These are phyloP conservation scores for Erpetoichthys calabaricus DNA, from an alignment of 2,797 vertebrate genomes.

Conservation along the genomic window DNA sequence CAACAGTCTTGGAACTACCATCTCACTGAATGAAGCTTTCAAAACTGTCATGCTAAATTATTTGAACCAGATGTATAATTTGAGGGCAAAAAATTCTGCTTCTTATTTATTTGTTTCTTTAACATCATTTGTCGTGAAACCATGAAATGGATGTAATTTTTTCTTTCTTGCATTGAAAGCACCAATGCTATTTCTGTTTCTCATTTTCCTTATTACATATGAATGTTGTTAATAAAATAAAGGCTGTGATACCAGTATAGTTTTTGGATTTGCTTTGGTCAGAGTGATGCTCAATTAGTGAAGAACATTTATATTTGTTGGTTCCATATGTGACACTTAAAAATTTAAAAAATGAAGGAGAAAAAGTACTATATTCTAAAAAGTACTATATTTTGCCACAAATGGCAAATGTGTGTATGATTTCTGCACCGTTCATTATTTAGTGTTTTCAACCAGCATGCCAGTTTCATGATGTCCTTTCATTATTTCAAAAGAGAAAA, in stretches of 20 bases:
- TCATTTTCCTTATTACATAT: slow-evolving; percentile 3
- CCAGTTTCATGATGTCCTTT: too few relatives aligned
- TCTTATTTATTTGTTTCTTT: neutral
- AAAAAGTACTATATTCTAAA: too few relatives aligned
- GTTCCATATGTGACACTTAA: neutral
- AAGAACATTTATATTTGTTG: neutral
- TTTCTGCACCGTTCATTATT: too few relatives aligned
- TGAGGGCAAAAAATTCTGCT: neutral
- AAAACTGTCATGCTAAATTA: neutral
- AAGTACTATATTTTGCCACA: too few relatives aligned
- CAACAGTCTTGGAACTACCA: too few relatives aligned
- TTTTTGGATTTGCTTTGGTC: slow-evolving; percentile 2
- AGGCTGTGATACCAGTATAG: neutral
- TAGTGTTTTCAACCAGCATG: too few relatives aligned
- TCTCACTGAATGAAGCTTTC: too few relatives aligned
- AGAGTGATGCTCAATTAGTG: slow-evolving; percentile 1
- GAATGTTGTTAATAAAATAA: neutral
- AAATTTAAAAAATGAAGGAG: too few relatives aligned
- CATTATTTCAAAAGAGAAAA: too few relatives aligned
- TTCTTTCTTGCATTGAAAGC: neutral
- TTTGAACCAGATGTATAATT: neutral
- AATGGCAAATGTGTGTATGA: too few relatives aligned
- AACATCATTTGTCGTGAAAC: neutral
- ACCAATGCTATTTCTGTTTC: neutral
- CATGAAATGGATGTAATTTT: neutral